Base-by-base conservation (phyloP, 1,140 invertebrate genomes). In the Brachionus rotundiformis region DNA sequence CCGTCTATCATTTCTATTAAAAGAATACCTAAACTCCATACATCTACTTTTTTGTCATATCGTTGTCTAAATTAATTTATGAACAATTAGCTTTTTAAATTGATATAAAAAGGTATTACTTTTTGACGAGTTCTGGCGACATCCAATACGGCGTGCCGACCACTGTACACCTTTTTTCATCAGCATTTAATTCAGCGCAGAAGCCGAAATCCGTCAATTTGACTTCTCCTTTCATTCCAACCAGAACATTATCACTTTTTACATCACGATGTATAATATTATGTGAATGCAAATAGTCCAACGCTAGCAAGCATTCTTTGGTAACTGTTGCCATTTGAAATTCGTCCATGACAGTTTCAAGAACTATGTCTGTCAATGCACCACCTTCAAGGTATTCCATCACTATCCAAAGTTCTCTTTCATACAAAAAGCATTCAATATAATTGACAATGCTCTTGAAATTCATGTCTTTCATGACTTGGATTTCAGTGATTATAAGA, bases 251-350 rank as follows among this genome's bases (percentile, higher is more conserved):
- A 83, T 89, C 88, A 85, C 87, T 88, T 83, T 89, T 89, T 65
- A 89, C 88, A 83, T 89, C 88, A n/a, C 83, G 33, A 73, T 83
- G 83, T 65, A 82, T 83, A 16, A 83, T 83, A 44, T 82, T 80
- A 8, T 82, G 76, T 27, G 41, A 59, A 65, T 83, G 83, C 2
- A 83, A 33, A 68, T 33, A 83, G 16, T 82, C 68, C 68, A 99
- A 89, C 2, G 96, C 97, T 87, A 97, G 94, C 63, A 99, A 88
- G 63, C 85, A 98, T 94, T 89, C 81, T 61, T 83, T 85, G 2
- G 86, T 65, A 1, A 88, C 85, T 1, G 85, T 82, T 39, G 87
- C 87, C 81, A 87, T 87, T 81, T 88, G 86, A 13, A 83, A 84
- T 84, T 90, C 90, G 65, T 89, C 88, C 85, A 90, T 87, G 44